Percentiles rank a stretch among this genome's conserved stretches.
These are phyloP conservation scores for Channa maculata DNA, from an alignment of 2,113 vertebrate genomes.

Conservation along the genomic window DNA sequence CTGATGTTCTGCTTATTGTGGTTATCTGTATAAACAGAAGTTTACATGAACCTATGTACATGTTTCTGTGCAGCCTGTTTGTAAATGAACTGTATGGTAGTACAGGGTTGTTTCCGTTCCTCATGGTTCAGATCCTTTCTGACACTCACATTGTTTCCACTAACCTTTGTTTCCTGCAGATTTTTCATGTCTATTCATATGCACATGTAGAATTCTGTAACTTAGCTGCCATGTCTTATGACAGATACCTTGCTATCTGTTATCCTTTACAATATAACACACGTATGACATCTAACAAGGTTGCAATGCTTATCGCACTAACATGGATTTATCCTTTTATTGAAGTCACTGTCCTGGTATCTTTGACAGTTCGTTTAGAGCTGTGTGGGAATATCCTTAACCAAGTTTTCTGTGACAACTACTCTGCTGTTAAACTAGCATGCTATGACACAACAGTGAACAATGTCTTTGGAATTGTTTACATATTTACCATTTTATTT, in stretches of 20 bases:
- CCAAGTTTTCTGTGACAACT: slow-evolving; percentile 69
- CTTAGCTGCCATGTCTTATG: slow-evolving; percentile 45
- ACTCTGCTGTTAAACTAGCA: slow-evolving; percentile 61
- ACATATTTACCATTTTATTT: neutral
- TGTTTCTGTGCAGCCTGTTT: slow-evolving; percentile 66
- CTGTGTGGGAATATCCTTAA: slow-evolving; percentile 64
- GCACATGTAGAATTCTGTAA: slow-evolving; percentile 51
- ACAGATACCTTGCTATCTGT: slow-evolving; percentile 22
- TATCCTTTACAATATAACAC: slow-evolving; percentile 16
- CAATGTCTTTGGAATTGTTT: slow-evolving; percentile 57
- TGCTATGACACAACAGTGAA: slow-evolving; percentile 61
- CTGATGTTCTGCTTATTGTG: slow-evolving; percentile 26
- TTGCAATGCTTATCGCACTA: rapidly evolving
- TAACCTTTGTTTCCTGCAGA: slow-evolving; percentile 46
- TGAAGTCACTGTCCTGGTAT: neutral
- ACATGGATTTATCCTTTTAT: slow-evolving; percentile 58
- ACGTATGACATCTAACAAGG: neutral
- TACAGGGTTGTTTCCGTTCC: slow-evolving; percentile 43
- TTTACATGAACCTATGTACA: slow-evolving; percentile 74
- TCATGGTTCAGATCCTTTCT: slow-evolving; percentile 8
- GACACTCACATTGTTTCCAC: slow-evolving; percentile 1
- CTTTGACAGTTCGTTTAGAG: slow-evolving; percentile 30
- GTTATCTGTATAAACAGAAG: slow-evolving; percentile 59
- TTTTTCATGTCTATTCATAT: slow-evolving; percentile 68
- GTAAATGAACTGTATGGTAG: slow-evolving; percentile 68